Conservation (phyloP, 2,888 invertebrate species). For the Rhagophthalmus giganteus region DNA sequence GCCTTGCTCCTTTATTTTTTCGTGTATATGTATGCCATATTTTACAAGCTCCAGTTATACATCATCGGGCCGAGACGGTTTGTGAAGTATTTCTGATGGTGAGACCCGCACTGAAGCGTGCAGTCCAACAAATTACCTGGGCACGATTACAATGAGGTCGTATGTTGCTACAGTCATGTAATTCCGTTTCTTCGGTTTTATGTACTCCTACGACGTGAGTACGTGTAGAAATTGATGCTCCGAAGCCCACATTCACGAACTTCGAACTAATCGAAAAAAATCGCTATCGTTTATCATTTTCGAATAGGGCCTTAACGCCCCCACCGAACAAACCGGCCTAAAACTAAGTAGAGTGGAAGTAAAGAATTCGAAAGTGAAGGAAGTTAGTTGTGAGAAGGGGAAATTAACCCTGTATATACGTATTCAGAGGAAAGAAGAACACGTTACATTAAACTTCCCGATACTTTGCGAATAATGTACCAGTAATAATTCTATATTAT, state of each 20-base stretch:
- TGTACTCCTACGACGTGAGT: conserved; percentile 11
- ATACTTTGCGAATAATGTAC: conserved; percentile 35
- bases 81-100: conserved; percentile 32
- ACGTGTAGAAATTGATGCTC: conserved; percentile 21
- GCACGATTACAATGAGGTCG: conserved; percentile 35
- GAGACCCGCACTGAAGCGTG: conserved; percentile 37
- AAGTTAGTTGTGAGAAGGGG: conserved; percentile 31
- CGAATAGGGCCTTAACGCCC: no score
- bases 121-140: conserved; percentile 36
- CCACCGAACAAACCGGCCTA: conserved; percentile 16
- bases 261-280: no score
- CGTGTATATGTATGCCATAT: conserved; percentile 26
- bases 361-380: conserved; percentile 31
- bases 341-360: conserved; percentile 28
- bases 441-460: conserved; percentile 36
- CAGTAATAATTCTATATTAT: conserved; percentile 36
- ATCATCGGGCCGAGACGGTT: conserved; percentile 30
- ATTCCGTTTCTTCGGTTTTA: conserved; percentile 24
- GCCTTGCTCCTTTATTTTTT: conserved; percentile 19
- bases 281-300: no score
- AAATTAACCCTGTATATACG: conserved; percentile 31
- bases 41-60: conserved; percentile 32
- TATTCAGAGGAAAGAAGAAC: conserved; percentile 33
- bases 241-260: no score
- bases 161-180: conserved; percentile 29